Conservation (phyloP, 2,888 invertebrate species). For the Cheilosia urbana region DNA sequence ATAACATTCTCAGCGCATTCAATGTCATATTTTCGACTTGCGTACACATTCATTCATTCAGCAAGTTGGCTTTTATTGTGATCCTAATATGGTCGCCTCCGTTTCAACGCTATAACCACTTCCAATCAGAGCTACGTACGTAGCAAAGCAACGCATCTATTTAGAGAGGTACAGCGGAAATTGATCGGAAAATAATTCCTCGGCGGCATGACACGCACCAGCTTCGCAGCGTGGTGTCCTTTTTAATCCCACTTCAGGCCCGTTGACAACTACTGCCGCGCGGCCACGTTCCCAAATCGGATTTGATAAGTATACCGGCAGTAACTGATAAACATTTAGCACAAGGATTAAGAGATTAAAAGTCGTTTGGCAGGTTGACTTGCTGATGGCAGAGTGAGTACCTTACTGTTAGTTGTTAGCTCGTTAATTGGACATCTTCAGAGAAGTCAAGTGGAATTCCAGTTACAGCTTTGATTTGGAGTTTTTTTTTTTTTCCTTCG, state of each 20-base stretch:
- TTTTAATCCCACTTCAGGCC: constrained; percentile 62
- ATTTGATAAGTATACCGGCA: constrained; percentile 71
- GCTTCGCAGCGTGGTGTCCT: constrained; percentile 45
- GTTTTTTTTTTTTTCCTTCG: not conserved
- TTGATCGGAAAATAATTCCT: constrained; percentile 72
- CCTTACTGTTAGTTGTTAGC: constrained; percentile 62
- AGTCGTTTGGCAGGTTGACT: constrained; percentile 57
- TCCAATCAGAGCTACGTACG: constrained; percentile 40
- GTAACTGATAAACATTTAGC: constrained; percentile 71
- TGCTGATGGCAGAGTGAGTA: constrained; percentile 37
- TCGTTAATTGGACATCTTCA: constrained; percentile 71
- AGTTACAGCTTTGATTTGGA: constrained; percentile 16
- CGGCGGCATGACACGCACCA: constrained; percentile 51
- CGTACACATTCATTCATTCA: constrained; percentile 67
- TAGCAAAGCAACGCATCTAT: constrained; percentile 44
- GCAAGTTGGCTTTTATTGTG: constrained; percentile 56
- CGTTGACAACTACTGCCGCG: constrained; percentile 49
- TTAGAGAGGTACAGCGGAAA: constrained; percentile 42
- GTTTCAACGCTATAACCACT: constrained; percentile 8
- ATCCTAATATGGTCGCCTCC: constrained; percentile 62
- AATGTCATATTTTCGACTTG: constrained; percentile 65
- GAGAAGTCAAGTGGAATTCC: constrained; percentile 69
- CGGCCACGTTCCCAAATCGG: constrained; percentile 40
- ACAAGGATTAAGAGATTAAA: constrained; percentile 68
- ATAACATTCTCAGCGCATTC: constrained; percentile 60